Evolutionary conservation across 1,140 invertebrate species (phyloP).

Genomic region (Drosophila arizonae): DNA sequence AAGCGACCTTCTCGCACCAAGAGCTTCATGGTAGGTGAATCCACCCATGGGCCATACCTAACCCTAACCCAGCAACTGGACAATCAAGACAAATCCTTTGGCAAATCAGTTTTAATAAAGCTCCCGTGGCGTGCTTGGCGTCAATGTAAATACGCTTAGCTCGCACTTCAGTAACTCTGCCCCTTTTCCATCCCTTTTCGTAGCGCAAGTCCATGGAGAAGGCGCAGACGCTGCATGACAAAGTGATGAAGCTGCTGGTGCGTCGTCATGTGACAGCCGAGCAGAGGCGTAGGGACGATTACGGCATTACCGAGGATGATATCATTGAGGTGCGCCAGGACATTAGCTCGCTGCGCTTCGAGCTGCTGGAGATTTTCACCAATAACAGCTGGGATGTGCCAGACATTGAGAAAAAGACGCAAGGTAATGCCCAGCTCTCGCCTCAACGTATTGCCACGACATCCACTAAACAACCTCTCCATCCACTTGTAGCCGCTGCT

Average conservation of each 20-base stretch:
- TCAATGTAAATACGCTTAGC: conserved; percentile 39
- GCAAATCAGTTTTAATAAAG: conserved; percentile 72
- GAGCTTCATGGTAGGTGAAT: conserved; percentile 85
- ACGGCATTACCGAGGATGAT: conserved; percentile 96
- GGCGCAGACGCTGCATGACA: conserved; percentile 87
- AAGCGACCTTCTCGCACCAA: conserved; percentile 83
- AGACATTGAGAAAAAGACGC: conserved; percentile 85
- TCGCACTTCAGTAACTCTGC: conserved; percentile 26
- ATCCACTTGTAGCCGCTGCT: conserved; percentile 84
- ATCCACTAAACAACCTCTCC: not conserved
- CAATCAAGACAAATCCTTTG: conserved; percentile 63
- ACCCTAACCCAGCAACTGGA: not conserved
- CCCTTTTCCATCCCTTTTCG: conserved; percentile 6
- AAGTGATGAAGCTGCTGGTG: conserved; percentile 90
- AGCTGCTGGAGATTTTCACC: conserved; percentile 93
- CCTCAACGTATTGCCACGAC: conserved; percentile 25
- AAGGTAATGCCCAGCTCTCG: conserved; percentile 83
- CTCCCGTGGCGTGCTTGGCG: conserved; percentile 61
- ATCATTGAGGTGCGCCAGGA: conserved; percentile 98
- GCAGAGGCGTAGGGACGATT: conserved; percentile 91
- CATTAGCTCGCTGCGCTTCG: conserved; percentile 92
- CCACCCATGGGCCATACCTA: not conserved
- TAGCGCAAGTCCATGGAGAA: conserved; percentile 89
- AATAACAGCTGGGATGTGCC: conserved; percentile 92
- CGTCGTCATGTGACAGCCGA: conserved; percentile 92